Base-by-base conservation (phyloP, 2,888 invertebrate species). In the Sycophila texana region DNA sequence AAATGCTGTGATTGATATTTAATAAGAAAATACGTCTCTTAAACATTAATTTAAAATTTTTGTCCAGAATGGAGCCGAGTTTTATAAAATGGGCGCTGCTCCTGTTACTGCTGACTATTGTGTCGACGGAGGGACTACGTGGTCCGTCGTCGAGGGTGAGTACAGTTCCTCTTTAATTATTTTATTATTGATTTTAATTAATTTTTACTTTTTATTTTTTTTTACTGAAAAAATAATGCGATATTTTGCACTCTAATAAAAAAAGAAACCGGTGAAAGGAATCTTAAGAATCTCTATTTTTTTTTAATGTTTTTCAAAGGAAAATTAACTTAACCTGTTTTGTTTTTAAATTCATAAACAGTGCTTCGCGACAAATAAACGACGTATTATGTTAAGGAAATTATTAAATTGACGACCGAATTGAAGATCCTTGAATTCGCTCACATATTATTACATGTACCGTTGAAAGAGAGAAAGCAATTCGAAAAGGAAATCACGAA, bases 31-130 rank as follows among this genome's bases (percentile, higher is more conserved):
- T 13, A 30, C 7, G 1, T 67, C 20, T 26, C 20, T 26, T 60
- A 47, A 71, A 73, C 26, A 16, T 30, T 7, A 53, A 16, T 3
- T 74, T 39, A 39, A 30, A 57, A 66, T 47, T 47, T 65, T 63
- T 58, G 39, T 80, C 12, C 20, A 81, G 81, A 73, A 81, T 81
- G 81, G 58, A 81, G 75, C 72, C 47, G 47, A 78, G 68, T 49
- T 81, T 75, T 18, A 53, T 75, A 68, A 75, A 58, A 78, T 81
- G 72, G 75, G 49, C 51, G 60, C 58, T 81, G 75, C 63, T 81
- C 72, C 65, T 78, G 14, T 18, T 81, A 65, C 60, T 75, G 20
- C 47, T 72, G 55, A 58, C 65, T 12, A 73, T 78, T 14, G 51
- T 63, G 57, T 13, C 75, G 53, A 70, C 78, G 13, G 68, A 81